Percentiles rank a stretch among this genome's conserved stretches.
Evolutionary conservation across 2,797 vertebrate species (phyloP).

Genomic region (Semaprochilodus insignis): DNA sequence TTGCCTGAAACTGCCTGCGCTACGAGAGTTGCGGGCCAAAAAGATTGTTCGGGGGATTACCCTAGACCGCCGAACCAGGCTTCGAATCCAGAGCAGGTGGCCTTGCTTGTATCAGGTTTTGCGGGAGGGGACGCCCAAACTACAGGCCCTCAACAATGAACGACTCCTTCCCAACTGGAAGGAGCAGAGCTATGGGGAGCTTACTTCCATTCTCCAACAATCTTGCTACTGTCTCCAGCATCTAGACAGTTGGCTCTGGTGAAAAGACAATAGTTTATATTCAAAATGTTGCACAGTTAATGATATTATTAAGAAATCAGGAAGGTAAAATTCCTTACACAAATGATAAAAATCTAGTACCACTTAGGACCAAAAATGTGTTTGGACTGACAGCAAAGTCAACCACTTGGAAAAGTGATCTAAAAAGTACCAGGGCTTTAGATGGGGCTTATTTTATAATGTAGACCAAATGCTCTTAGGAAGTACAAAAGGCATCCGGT

Average conservation of each 20-base stretch:
- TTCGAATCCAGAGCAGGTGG: constrained; percentile 85
- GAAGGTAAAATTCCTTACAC: background rate
- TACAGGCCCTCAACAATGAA: constrained; percentile 84
- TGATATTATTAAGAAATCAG: background rate
- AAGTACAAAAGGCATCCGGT: background rate
- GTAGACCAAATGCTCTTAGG: background rate
- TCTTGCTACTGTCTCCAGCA: constrained; percentile 87
- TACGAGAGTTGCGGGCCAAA: constrained; percentile 83
- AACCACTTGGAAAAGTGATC: constrained; percentile 1
- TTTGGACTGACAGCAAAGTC: constrained; percentile 1
- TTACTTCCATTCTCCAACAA: constrained; percentile 80
- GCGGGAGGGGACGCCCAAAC: constrained; percentile 79
- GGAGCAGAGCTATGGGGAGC: constrained; percentile 77
- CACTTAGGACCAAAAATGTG: constrained; percentile 12
- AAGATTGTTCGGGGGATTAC: constrained; percentile 85
- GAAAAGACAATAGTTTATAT: constrained; percentile 37
- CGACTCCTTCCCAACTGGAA: constrained; percentile 81
- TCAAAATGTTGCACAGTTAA: background rate
- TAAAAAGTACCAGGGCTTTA: background rate
- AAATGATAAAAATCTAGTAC: constrained; percentile 10
- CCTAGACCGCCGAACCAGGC: constrained; percentile 80
- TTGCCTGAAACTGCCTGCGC: constrained; percentile 78
- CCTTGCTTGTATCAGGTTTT: constrained; percentile 85
- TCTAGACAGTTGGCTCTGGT: constrained; percentile 87
- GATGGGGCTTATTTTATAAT: background rate